These are phyloP conservation scores for Xylota sylvarum DNA, from an alignment of 2,888 invertebrate genomes.

Conservation along the genomic window DNA sequence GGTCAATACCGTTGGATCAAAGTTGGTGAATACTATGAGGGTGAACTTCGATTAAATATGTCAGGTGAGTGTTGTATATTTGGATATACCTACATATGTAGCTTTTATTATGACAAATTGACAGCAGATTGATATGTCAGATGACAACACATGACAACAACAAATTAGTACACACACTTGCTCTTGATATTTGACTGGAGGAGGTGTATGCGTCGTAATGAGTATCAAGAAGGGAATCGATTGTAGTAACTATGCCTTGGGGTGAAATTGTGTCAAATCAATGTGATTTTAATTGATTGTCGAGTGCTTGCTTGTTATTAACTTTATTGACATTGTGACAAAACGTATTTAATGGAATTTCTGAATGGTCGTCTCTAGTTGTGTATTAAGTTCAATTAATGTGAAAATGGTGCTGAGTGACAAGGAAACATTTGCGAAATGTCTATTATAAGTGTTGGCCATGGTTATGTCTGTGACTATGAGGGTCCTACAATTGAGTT, in stretches of 20 bases:
- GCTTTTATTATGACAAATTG: slow-evolving; percentile 31
- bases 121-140: slow-evolving; percentile 44
- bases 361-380: not conserved
- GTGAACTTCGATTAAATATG: slow-evolving; percentile 91
- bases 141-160: slow-evolving; percentile 33
- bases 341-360: slow-evolving; percentile 19
- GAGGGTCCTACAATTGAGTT: no score
- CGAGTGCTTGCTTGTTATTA: slow-evolving; percentile 23
- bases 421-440: not conserved
- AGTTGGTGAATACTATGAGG: slow-evolving; percentile 94
- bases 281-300: slow-evolving; percentile 36
- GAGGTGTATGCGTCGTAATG: slow-evolving; percentile 31
- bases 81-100: not conserved
- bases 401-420: not conserved
- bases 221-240: not conserved
- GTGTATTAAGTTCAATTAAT: slow-evolving; percentile 22
- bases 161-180: slow-evolving; percentile 30
- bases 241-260: slow-evolving; percentile 2
- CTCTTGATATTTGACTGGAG: slow-evolving; percentile 29
- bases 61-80: slow-evolving; percentile 87
- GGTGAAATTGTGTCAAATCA: slow-evolving; percentile 28
- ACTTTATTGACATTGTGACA: slow-evolving; percentile 47
- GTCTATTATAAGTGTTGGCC: not conserved
- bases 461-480: no score
- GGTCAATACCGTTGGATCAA: slow-evolving; percentile 93